Percentiles rank a stretch among this genome's conserved stretches.
Evolutionary conservation across 2,797 vertebrate species (phyloP).

Genomic region (Helicolenus hilgendorfi): DNA sequence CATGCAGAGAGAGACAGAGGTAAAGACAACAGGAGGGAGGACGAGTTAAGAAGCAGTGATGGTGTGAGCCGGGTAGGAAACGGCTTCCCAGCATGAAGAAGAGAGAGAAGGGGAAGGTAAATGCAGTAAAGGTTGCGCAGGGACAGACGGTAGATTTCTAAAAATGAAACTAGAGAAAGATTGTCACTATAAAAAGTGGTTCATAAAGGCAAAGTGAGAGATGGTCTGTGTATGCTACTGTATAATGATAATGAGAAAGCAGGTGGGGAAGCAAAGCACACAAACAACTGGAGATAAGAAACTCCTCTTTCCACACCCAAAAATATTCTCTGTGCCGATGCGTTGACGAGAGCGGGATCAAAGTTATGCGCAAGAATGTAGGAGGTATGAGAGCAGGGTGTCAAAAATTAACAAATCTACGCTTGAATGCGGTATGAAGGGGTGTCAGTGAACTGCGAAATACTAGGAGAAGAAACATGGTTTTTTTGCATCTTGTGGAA

Average conservation of each 20-base stretch:
- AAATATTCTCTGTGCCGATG: not conserved
- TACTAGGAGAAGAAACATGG: not conserved
- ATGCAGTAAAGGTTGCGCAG: not conserved
- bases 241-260: not conserved
- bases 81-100: conserved; percentile 30
- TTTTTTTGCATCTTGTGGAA: not conserved
- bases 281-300: not conserved
- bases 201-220: not conserved
- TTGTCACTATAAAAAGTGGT: not conserved
- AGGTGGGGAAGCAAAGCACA: not conserved
- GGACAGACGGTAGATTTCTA: not conserved
- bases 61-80: conserved; percentile 53
- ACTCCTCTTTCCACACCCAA: not conserved
- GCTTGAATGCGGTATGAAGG: conserved; percentile 8
- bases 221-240: not conserved
- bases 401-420: conserved; percentile 30
- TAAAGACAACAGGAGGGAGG: conserved; percentile 74
- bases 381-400: conserved; percentile 14
- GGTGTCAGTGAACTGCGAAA: conserved; percentile 14
- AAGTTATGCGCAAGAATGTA: conserved; percentile 16
- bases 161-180: not conserved
- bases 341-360: conserved; percentile 28
- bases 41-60: conserved; percentile 58
- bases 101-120: not conserved
- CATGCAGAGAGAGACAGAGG: conserved; percentile 78